These are phyloP conservation scores for Xiphorhynchus erythropygius DNA, from an alignment of 2,797 vertebrate genomes.

Conservation along the genomic window DNA sequence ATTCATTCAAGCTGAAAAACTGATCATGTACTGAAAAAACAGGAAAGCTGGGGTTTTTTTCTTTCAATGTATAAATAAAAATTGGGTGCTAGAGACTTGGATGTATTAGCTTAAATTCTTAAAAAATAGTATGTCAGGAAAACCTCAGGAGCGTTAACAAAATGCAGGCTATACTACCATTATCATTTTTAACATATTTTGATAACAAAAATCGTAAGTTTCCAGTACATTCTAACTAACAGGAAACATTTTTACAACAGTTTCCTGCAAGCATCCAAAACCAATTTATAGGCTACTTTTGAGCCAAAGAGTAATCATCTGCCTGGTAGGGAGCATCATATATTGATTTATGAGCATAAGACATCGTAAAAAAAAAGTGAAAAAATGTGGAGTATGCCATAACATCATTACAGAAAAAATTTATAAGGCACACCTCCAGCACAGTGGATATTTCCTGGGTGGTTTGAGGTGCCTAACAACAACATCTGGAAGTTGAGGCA, in stretches of 20 bases:
- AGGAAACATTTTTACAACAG: background rate
- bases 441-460: background rate
- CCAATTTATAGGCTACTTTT: background rate
- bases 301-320: background rate
- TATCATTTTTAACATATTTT: background rate
- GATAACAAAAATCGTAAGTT: background rate
- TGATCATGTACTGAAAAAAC: background rate
- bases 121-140: background rate
- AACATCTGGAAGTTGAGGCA: background rate
- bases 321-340: background rate
- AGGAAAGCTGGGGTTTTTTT: background rate
- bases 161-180: background rate
- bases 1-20: background rate
- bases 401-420: background rate
- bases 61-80: slow-evolving; percentile 4
- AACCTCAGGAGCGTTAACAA: background rate
- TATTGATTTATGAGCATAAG: background rate
- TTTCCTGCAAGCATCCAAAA: background rate
- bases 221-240: background rate
- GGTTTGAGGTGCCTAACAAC: background rate
- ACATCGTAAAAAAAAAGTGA: background rate
- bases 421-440: background rate
- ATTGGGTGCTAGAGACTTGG: background rate
- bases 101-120: background rate
- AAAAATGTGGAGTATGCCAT: background rate